Evolutionary conservation across 2,113 vertebrate species (phyloP), one percentile per base, ranked within the genome.

Genomic region (Hippocampus abdominalis): DNA sequence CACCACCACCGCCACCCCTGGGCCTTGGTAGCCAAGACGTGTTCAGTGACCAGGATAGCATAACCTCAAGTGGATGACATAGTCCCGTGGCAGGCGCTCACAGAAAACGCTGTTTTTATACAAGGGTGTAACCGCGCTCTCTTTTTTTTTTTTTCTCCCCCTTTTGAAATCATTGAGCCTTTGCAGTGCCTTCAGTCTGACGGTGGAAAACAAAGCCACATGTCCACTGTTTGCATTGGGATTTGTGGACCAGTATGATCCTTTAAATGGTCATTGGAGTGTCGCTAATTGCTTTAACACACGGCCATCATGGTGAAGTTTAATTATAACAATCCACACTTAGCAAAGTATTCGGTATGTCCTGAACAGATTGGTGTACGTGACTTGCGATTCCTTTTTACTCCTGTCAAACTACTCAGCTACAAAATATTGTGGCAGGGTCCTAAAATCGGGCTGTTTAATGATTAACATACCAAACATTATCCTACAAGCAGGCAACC

Each of bases 11-110:
- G 65, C 86, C 83, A 79, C 67, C 77, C 76, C 44, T 70, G 49
- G 76, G 76, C 80, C 68, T 70, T 79, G 75, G 40, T 63, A 72
- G 80, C 87, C 86, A 87, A 83, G 75, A 78, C 78, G 73, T 80
- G 81, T 81, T 75, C 82, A 78, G 49, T 82, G 84, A 87, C 84
- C 79, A 64, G 82, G 78, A 81, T 44, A 84, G 69, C 74, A 21
- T 67, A 86, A 88, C 82, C 84, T 86, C 81, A 87, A 79, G 57
- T 53, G 42, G 71, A 88, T 86, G 85, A 90, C 82, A 80, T 82
- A 81, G 69, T 86, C 72, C 65, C 65, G 81, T 85, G 84, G 86
- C 84, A 82, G 73, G 75, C 56, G 9, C 81, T 82, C 75, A 79
- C 63, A 84, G 73, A 73, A 70, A 81, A 81, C 57, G 65, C 69